phyloP scores from a whole-genome alignment of 2,113 vertebrate species.

The Brachirus orientalis region DNA sequence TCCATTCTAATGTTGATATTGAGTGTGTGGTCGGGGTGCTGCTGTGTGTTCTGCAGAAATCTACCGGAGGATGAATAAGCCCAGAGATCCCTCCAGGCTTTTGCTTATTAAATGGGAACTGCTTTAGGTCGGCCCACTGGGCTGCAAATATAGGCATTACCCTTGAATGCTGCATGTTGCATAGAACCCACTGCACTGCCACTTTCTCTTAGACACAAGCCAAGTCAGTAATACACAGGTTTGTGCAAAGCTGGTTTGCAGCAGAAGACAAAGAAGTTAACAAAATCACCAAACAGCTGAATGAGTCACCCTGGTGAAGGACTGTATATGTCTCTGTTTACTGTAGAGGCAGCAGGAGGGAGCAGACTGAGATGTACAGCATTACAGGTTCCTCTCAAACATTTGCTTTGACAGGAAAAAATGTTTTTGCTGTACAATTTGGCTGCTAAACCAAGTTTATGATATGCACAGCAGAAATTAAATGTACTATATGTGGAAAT shows the following conservation, averaged over 20 bases:
- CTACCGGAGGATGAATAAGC: constrained; percentile 64
- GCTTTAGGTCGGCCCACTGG: constrained; percentile 64
- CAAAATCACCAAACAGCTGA: constrained; percentile 11
- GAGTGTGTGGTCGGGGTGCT: constrained; percentile 36
- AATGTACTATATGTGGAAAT: too few relatives aligned
- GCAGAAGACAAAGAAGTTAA: constrained; percentile 5
- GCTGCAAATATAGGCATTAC: constrained; percentile 66
- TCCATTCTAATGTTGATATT: constrained; percentile 14
- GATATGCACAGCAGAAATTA: too few relatives aligned
- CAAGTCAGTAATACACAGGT: constrained; percentile 57
- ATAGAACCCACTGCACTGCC: constrained; percentile 50
- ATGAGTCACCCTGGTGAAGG: neutral
- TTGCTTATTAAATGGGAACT: constrained; percentile 75
- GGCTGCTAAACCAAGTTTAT: too few relatives aligned
- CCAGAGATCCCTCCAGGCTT: constrained; percentile 61
- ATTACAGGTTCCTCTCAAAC: too few relatives aligned
- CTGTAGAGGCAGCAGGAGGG: neutral
- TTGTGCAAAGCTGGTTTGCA: constrained; percentile 38
- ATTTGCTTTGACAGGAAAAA: too few relatives aligned
- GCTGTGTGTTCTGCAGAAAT: constrained; percentile 59
- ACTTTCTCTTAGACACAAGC: constrained; percentile 60
- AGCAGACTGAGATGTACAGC: neutral
- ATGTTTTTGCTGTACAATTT: too few relatives aligned
- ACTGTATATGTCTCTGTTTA: neutral
- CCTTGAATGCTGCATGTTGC: constrained; percentile 55